Percentiles rank a stretch among this genome's conserved stretches.
phyloP scores from a whole-genome alignment of 2,888 invertebrate genomes.

The Xanthia icteritia region DNA sequence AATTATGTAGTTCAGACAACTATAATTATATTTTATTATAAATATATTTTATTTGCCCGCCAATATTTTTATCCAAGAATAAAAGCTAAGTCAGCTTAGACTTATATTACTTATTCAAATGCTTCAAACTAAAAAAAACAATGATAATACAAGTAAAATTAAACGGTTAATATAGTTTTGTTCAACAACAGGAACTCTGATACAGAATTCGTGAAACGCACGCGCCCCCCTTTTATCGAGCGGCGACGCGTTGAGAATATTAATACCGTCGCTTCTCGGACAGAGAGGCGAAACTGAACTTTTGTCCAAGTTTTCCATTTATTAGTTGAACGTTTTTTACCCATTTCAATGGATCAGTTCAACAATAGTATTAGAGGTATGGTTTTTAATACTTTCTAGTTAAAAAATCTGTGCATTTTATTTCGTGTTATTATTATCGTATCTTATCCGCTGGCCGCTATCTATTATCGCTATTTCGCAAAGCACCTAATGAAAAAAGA shows the following conservation, averaged over 20 bases:
- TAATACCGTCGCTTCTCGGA: conserved; percentile 36
- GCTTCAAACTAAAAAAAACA: not conserved
- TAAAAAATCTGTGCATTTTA: not conserved
- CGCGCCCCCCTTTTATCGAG: conserved; percentile 54
- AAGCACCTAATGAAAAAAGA: not conserved
- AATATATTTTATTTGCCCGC: too few relatives aligned
- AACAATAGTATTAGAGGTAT: not conserved
- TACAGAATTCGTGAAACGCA: conserved; percentile 49
- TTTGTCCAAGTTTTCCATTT: conserved; percentile 33
- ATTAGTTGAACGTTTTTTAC: conserved; percentile 12
- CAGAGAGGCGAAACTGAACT: conserved; percentile 32
- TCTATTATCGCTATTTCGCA: not conserved
- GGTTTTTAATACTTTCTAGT: not conserved
- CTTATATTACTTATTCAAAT: not conserved
- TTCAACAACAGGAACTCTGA: conserved; percentile 35
- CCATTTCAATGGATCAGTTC: not conserved
- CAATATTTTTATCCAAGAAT: not conserved
- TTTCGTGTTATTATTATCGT: not conserved
- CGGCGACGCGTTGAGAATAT: conserved; percentile 47
- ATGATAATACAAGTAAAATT: not conserved
- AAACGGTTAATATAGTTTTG: conserved; percentile 18
- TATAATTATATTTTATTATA: not conserved
- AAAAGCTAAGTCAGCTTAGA: not conserved
- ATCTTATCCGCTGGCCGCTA: not conserved
- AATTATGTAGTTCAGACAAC: not conserved